Evolutionary conservation across 2,888 invertebrate genomes (phyloP).

Genomic region (Ectobius pallidus): DNA sequence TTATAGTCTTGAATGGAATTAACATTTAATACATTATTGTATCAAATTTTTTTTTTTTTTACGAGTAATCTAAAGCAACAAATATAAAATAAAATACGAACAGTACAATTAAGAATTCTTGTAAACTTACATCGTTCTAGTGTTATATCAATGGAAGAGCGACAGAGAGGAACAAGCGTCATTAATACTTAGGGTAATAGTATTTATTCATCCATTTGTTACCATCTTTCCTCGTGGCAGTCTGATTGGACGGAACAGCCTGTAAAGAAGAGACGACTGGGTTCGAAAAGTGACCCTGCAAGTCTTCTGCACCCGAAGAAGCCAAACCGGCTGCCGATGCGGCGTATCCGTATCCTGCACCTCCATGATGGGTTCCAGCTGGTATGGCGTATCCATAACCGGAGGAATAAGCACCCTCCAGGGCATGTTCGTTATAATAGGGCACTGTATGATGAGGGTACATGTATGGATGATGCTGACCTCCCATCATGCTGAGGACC

Average conservation of each 20-base stretch:
- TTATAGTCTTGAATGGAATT: no score
- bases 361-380: not conserved
- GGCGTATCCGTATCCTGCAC: not conserved
- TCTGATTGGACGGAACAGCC: not conserved
- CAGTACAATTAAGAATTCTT: no score
- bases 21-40: no score
- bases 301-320: slow-evolving; percentile 14
- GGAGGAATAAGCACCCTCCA: not conserved
- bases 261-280: slow-evolving; percentile 17
- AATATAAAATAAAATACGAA: no score
- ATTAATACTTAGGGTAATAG: no score
- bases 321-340: not conserved
- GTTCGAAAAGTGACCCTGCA: slow-evolving; percentile 38
- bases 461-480: slow-evolving; percentile 58
- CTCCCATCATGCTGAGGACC: slow-evolving; percentile 53
- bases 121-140: no score
- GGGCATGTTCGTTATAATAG: slow-evolving; percentile 13
- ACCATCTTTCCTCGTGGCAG: slow-evolving; percentile 16
- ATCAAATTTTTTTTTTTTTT: no score
- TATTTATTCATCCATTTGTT: not conserved
- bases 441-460: slow-evolving; percentile 58
- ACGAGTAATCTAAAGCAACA: no score
- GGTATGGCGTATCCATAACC: not conserved
- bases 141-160: no score
- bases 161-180: no score